These are phyloP conservation scores for Archilochus colubris DNA, from an alignment of 2,113 vertebrate genomes.

Conservation along the genomic window DNA sequence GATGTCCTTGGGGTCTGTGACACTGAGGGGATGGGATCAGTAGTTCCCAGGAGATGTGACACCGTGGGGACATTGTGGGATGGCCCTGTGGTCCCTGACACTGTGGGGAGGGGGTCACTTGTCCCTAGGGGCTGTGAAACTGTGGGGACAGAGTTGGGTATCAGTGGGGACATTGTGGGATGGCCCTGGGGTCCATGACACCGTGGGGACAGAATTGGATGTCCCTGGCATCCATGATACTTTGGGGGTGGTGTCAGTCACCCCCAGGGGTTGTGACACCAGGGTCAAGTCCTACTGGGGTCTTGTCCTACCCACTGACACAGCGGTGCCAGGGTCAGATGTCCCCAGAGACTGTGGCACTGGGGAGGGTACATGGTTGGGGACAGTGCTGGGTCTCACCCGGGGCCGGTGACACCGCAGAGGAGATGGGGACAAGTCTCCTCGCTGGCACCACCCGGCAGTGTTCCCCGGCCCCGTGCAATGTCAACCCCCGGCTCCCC, in stretches of 20 bases:
- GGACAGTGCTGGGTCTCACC: background rate
- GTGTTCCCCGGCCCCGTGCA: background rate
- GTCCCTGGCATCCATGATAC: background rate
- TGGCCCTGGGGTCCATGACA: background rate
- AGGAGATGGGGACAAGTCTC: background rate
- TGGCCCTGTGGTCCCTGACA: background rate
- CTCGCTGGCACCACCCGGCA: rapidly evolving
- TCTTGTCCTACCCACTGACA: background rate
- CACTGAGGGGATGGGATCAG: background rate
- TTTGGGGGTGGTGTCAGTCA: background rate
- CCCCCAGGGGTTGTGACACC: background rate
- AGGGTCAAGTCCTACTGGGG: background rate
- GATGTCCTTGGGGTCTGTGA: background rate
- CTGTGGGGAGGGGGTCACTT: background rate
- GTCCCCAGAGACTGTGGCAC: background rate
- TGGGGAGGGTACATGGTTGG: rapidly evolving
- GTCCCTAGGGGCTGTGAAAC: background rate
- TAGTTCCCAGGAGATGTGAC: background rate
- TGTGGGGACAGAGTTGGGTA: no score
- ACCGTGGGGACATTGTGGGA: background rate
- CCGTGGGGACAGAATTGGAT: background rate
- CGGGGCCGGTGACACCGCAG: background rate
- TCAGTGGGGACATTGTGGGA: no score
- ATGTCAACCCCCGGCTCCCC: background rate
- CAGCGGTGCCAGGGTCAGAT: rapidly evolving